Percentiles rank a stretch among this genome's conserved stretches.
These are phyloP conservation scores for Rhizomys pruinosus DNA, from an alignment of 2,113 vertebrate species.

Conservation along the genomic window DNA sequence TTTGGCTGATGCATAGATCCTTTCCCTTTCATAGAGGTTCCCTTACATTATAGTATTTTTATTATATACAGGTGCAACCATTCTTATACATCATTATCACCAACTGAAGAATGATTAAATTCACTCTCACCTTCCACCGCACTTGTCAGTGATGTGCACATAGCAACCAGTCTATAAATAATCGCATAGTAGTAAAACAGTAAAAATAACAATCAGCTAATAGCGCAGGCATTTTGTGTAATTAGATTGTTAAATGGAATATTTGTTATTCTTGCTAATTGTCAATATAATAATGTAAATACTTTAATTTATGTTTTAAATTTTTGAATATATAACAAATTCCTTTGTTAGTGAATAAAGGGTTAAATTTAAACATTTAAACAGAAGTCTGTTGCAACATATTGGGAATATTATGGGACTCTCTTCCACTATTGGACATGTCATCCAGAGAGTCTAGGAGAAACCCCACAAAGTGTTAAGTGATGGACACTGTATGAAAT, in stretches of 20 bases:
- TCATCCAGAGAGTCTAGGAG: background rate
- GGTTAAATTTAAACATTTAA: background rate
- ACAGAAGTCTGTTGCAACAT: background rate
- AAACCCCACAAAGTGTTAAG: background rate
- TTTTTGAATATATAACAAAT: background rate
- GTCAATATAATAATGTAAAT: background rate
- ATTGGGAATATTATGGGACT: background rate
- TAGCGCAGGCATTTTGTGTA: background rate
- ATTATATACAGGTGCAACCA: background rate
- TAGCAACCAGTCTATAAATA: background rate
- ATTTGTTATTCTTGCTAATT: background rate
- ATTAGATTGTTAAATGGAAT: background rate
- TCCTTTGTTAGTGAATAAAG: background rate
- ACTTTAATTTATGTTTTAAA: conserved; percentile 32
- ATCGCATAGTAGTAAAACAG: background rate
- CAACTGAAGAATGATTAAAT: background rate
- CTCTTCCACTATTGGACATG: background rate
- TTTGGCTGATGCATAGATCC: background rate
- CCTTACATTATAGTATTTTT: background rate
- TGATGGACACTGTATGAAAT: background rate
- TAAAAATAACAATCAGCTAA: conserved; percentile 19
- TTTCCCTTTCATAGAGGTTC: background rate
- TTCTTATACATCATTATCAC: background rate
- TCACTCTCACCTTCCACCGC: background rate
- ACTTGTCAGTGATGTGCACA: background rate